Evolutionary conservation across 2,113 vertebrate species (phyloP), one percentile per base, ranked within the genome.

Genomic region (Gobio gobio): DNA sequence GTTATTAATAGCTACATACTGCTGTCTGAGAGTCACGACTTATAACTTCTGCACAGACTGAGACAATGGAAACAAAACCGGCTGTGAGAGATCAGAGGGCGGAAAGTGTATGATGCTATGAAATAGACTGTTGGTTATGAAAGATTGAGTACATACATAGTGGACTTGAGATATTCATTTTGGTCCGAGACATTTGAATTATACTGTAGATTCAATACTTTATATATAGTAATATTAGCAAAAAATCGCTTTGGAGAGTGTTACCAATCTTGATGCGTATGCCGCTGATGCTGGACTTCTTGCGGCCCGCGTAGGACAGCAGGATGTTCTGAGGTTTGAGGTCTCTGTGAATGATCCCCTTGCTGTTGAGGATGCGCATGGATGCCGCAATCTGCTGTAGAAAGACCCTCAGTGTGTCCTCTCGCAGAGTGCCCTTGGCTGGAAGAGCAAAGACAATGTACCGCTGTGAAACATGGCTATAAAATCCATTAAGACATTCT

Each of bases 321-420:
- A 99, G 94, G 76, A 99, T 99, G 90, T 99, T 99, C 92, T 99
- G 98, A 0, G 98, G 98, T 73, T 99, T 99, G 13, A 99, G 96
- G 84, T 99, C 98, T 14, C 98, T 93, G 88, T 99, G 98, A 91
- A 99, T 99, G 90, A 99, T 96, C 68, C 98, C 98, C 91, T 99
- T 99, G 90, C 96, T 97, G 92, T 98, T 96, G 66, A 99, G 95
- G 83, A 97, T 93, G 3, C 96, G 92, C 98, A 99, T 99, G 87
- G 98, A 97, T 0, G 97, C 97, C 3, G 98, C 96, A 20, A 99
- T 99, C 93, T 99, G 98, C 94, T 97, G 97, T 74, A 99, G 95
- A 93, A 99, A 99, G 74, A 98, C 92, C 75, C 97, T 93, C 92
- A 99, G 95, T 0, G 97, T 99, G 54, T 99, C 98, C 92, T 99